Evolutionary conservation across 2,797 vertebrate genomes (phyloP).

Genomic region (Catostomus latipinnis): DNA sequence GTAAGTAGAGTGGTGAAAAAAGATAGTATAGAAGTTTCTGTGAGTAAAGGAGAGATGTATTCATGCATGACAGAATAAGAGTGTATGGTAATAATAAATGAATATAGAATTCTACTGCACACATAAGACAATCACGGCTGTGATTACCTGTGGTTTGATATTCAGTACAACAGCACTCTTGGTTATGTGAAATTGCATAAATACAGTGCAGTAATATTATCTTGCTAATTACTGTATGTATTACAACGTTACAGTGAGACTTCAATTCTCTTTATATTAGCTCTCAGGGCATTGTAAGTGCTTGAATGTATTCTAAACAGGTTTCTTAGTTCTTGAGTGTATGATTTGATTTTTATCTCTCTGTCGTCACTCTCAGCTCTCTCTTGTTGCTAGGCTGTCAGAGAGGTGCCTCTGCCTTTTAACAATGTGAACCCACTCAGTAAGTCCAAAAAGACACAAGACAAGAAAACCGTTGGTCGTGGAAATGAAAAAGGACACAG

Average conservation of each 20-base stretch:
- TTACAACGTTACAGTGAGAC: too few species aligned
- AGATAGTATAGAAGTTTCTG: not conserved
- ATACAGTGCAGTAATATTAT: too few species aligned
- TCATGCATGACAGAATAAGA: not conserved
- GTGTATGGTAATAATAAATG: not conserved
- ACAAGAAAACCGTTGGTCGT: not conserved
- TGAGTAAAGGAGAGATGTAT: not conserved
- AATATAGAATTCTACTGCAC: not conserved
- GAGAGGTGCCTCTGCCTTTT: not conserved
- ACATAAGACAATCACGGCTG: not conserved
- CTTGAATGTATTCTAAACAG: too few species aligned
- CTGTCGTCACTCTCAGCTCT: not conserved
- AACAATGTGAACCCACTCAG: conserved; percentile 38
- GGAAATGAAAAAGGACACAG: conserved; percentile 1
- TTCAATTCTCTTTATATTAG: too few species aligned
- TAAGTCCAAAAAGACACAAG: conserved; percentile 24
- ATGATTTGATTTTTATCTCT: not conserved
- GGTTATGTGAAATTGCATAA: too few species aligned
- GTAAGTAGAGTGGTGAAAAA: not conserved
- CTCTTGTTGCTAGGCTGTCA: not conserved
- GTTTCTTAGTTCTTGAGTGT: too few species aligned
- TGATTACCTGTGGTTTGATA: too few species aligned
- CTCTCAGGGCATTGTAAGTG: too few species aligned
- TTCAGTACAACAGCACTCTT: too few species aligned
- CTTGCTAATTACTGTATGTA: too few species aligned